Percentiles rank a stretch among this genome's conserved stretches.
Conservation (phyloP, 2,888 invertebrate species). For the Leptinotarsa rubiginosa region DNA sequence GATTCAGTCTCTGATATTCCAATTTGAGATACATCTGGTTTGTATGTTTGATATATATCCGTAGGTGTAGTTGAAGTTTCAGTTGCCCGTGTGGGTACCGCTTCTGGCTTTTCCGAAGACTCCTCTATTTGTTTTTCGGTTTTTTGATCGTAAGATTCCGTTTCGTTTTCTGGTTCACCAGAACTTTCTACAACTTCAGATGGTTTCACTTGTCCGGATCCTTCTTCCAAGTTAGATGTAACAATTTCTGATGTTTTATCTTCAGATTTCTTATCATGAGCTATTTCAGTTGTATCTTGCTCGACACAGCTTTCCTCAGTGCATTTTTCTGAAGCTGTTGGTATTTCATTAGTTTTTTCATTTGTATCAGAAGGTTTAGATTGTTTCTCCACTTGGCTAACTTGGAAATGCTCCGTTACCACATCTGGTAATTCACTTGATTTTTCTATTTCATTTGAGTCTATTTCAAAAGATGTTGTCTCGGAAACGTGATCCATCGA, state of each 20-base stretch:
- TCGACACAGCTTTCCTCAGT: not conserved
- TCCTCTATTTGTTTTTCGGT: conserved; percentile 5
- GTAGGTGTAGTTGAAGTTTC: not conserved
- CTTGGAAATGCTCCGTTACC: conserved; percentile 15
- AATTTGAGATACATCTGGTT: not conserved
- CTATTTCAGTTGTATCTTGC: not conserved
- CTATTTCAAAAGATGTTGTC: conserved; percentile 27
- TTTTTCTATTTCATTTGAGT: conserved; percentile 9
- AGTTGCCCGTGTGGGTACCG: not conserved
- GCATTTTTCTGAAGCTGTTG: conserved; percentile 25
- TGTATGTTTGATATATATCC: not conserved
- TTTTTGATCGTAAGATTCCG: conserved; percentile 29
- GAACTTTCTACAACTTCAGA: conserved; percentile 1
- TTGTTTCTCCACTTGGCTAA: not conserved
- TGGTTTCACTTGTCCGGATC: not conserved
- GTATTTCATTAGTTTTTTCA: conserved; percentile 31
- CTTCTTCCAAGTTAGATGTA: not conserved
- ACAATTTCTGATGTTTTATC: not conserved
- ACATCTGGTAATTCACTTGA: conserved; percentile 20
- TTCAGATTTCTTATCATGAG: not conserved
- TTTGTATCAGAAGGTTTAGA: conserved; percentile 13
- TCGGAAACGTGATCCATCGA: conserved; percentile 55
- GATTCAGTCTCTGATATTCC: not conserved
- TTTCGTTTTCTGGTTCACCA: conserved; percentile 13
- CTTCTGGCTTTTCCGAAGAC: not conserved